A percentile compares a stretch with the other conserved stretches of the same genome.
These are phyloP conservation scores for Enteromius radiatus DNA, from an alignment of 2,797 vertebrate species.

Conservation along the genomic window DNA sequence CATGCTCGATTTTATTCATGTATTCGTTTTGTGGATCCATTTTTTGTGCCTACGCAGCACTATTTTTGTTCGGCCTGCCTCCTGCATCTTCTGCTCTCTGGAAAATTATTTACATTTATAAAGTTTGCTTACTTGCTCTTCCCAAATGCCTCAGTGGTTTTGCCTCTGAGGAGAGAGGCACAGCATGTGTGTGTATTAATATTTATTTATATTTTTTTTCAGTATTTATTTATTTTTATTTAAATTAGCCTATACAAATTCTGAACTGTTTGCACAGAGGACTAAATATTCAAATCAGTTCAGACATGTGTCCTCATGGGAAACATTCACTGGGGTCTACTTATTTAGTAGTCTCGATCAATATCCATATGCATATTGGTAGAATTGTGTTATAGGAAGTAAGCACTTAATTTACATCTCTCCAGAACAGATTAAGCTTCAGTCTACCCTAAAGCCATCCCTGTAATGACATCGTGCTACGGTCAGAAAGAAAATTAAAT, in stretches of 20 bases:
- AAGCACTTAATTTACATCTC: constrained; percentile 27
- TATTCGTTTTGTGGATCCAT: constrained; percentile 36
- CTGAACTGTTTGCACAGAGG: constrained; percentile 10
- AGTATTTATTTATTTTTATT: neutral
- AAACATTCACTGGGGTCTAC: neutral
- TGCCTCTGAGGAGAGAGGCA: neutral
- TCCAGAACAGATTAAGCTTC: constrained; percentile 16
- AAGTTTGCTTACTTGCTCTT: constrained; percentile 5
- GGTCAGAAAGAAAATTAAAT: constrained; percentile 37
- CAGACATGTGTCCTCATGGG: constrained; percentile 1
- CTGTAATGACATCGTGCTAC: constrained; percentile 21
- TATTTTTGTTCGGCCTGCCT: constrained; percentile 25
- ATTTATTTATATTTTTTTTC: neutral
- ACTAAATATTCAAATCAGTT: constrained; percentile 13
- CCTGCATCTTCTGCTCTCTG: neutral
- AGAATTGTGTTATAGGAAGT: constrained; percentile 19
- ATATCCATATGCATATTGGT: constrained; percentile 30
- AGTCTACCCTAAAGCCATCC: constrained; percentile 17
- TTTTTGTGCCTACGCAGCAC: constrained; percentile 37
- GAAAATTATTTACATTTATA: constrained; percentile 29
- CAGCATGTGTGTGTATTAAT: neutral
- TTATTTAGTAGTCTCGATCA: neutral
- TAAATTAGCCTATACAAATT: neutral
- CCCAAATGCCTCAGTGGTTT: neutral
- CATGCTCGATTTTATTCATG: constrained; percentile 24